Evolutionary conservation across 2,888 invertebrate genomes (phyloP), one percentile per base, ranked within the genome.

Genomic region (Pollenia labialis): DNA sequence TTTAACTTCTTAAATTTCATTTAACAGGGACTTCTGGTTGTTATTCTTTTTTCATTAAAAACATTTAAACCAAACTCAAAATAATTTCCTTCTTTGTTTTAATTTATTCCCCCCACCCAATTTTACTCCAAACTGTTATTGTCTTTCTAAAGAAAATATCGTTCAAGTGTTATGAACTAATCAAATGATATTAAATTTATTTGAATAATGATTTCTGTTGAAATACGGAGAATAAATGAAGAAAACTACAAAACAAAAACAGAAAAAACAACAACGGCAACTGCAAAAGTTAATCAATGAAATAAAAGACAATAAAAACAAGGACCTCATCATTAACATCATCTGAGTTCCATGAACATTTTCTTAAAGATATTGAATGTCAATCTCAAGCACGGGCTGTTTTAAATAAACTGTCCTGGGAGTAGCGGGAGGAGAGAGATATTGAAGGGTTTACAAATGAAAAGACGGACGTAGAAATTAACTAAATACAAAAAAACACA

Each of bases 161-260:
- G 89, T 88, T 92, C 90, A 89, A 90, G 91, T 91, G 92, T 91
- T 91, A 92, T 89, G 91, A 91, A 91, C 91, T 92, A 92, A 92
- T 91, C 90, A 92, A 92, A 92, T 92, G 92, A 92, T 92, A 92
- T 92, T 92, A 92, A 92, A 92, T 92, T 92, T 91, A 91, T 91
- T 92, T 91, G 91, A 91, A 91, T 92, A 91, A 90, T 91, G 92
- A 92, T 92, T 92, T 92, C 92, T 92, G 90, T 91, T 90, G 91
- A 92, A 92, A 90, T 71, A 66, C 76, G 58, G 79, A 71, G 23
- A 69, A 76, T 18, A 82, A 80, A 72, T 64, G 66, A 71, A 69
- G 18, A 54, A 66, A 56, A 68, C 23, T 46, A n/a, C 18, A 44
- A 54, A 14, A 85, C 85, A 83, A 79, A 62, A 52, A 23, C 2